Percentiles rank a stretch among this genome's conserved stretches.
These are phyloP conservation scores for Reinhardtius hippoglossoides DNA, from an alignment of 2,113 vertebrate genomes.

Conservation along the genomic window DNA sequence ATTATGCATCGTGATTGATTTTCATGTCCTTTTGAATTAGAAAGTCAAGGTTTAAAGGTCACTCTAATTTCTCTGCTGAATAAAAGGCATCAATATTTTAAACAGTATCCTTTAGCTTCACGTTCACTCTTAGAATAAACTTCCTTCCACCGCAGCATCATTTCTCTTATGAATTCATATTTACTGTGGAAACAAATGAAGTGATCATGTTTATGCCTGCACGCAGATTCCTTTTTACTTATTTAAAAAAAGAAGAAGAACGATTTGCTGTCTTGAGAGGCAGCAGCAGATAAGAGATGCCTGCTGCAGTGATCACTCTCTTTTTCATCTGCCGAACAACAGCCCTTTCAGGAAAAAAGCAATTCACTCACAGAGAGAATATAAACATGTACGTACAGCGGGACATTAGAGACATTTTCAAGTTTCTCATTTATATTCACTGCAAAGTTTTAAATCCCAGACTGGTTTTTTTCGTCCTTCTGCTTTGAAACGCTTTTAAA, in stretches of 20 bases:
- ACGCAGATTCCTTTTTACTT: neutral
- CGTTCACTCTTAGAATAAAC: neutral
- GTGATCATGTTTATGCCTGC: neutral
- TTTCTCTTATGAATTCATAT: neutral
- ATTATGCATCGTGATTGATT: neutral
- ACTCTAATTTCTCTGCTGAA: neutral
- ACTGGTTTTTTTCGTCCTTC: neutral
- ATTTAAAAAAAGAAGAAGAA: neutral
- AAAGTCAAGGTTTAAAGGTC: neutral
- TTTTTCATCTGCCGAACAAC: constrained; percentile 29
- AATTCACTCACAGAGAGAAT: neutral
- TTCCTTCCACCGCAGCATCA: neutral
- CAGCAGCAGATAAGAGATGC: neutral
- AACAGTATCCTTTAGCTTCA: neutral
- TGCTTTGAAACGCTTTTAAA: constrained; percentile 16
- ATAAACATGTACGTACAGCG: constrained; percentile 10
- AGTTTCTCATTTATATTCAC: constrained; percentile 28
- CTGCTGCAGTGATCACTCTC: constrained; percentile 5
- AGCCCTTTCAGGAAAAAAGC: constrained; percentile 12
- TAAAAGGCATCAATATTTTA: neutral
- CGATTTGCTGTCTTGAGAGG: neutral
- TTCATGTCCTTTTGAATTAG: neutral
- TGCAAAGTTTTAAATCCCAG: neutral
- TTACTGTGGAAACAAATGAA: neutral
- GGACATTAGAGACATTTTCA: neutral